Evolutionary conservation across 2,888 invertebrate genomes (phyloP), one percentile per base, ranked within the genome.

Genomic region (Odontomyia ornata): DNA sequence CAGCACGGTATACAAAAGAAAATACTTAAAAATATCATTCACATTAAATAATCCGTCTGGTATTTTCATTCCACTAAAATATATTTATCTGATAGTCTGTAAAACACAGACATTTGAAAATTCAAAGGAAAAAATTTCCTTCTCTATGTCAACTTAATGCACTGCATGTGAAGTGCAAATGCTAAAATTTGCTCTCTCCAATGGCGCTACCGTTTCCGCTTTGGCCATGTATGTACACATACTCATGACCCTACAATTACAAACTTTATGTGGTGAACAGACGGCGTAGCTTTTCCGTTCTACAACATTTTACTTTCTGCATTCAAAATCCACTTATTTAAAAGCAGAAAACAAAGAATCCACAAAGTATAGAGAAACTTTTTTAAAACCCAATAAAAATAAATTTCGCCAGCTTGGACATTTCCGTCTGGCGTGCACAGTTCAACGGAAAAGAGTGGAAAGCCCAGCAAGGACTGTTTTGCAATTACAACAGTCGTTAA

Each of bases 391-490:
- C 76, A 76, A 78, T 78, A 76, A 77, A 77, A 78, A 78, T 78
- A 78, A 78, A 78, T 78, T 78, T 73, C 71, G 69, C 69, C 30
- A 46, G 47, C 36, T 75, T 78, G 78, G 75, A 76, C 73, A 52
- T 60, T 78, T 77, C 47, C 75, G 69, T 52, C 52, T 76, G 28
- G 69, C 62, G 65, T 64, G 60, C 28, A 36, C 36, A 5, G 36
- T 36, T 36, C 36, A 36, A 36, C 36, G 36, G 36, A 36, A 36
- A 52, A 77, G 23, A 13, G 75, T 18, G 36, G 36, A 36, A 36
- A 9, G n/a, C n/a, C n/a, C n/a, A 36, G 52, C 76, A 62, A 76
- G 64, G 52, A 56, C 56, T 72, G 71, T 56, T 72, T 21, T 21
- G 52, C 28, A 72, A 72, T 72, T 72, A 72, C 71, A 56, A 76